Percentiles rank a stretch among this genome's conserved stretches.
Conservation (phyloP, 2,888 invertebrate genomes). For the Elegia similella region DNA sequence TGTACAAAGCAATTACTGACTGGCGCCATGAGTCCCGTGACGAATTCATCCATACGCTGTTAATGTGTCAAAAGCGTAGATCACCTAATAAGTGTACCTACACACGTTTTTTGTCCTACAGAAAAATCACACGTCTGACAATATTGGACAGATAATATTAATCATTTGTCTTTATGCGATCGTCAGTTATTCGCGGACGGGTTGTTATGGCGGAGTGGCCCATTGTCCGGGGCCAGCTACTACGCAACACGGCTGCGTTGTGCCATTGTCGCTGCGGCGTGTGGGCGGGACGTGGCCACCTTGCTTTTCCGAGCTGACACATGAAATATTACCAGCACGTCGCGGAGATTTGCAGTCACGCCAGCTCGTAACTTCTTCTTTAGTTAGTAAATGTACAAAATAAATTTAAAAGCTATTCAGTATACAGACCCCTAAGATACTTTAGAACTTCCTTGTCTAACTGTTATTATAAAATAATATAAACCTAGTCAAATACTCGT, state of each 20-base stretch:
- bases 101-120: conserved; percentile 10
- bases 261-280: conserved; percentile 51
- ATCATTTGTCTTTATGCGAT: conserved; percentile 52
- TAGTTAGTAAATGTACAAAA: conserved; percentile 12
- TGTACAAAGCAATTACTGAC: conserved; percentile 47
- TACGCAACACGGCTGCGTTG: conserved; percentile 58
- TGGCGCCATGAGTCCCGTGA: conserved; percentile 41
- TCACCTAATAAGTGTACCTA: not conserved
- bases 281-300: conserved; percentile 54
- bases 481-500: not conserved
- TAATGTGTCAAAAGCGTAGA: not conserved
- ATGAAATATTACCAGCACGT: conserved; percentile 31
- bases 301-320: conserved; percentile 30
- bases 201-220: conserved; percentile 54
- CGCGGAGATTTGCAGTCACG: conserved; percentile 23
- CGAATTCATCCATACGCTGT: conserved; percentile 20
- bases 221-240: conserved; percentile 67
- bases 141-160: conserved; percentile 40
- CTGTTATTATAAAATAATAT: not conserved
- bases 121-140: conserved; percentile 16
- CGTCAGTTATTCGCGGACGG: conserved; percentile 44
- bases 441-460: not conserved
- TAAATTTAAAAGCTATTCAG: not conserved
- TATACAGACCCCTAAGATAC: not conserved
- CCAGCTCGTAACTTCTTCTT: conserved; percentile 10